Conservation (phyloP, 2,113 vertebrate species). For the Zosterops hypoxanthus region DNA sequence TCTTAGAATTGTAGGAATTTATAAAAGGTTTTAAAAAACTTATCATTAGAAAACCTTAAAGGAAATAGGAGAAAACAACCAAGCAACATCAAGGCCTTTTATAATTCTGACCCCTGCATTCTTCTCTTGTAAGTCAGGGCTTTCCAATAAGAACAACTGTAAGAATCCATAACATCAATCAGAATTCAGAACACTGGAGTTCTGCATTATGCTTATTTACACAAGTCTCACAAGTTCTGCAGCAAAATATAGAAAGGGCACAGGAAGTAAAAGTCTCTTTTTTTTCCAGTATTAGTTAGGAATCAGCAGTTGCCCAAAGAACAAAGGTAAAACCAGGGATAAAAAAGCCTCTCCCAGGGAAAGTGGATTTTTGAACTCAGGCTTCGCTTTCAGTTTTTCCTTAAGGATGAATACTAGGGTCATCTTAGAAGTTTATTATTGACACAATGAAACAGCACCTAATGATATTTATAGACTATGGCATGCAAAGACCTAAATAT, state of each 20-base stretch:
- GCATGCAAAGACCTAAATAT: background rate
- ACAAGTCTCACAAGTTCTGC: background rate
- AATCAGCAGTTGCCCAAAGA: background rate
- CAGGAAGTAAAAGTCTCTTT: background rate
- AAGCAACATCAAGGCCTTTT: background rate
- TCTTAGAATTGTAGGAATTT: background rate
- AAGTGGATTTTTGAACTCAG: background rate
- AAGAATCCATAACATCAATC: background rate
- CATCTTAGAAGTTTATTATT: background rate
- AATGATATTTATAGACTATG: background rate
- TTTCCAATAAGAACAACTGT: background rate
- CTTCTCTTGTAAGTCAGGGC: background rate
- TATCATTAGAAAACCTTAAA: background rate
- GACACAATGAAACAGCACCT: background rate
- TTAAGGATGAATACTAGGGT: background rate
- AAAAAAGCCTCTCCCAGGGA: background rate
- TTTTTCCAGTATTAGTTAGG: background rate
- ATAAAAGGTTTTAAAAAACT: background rate
- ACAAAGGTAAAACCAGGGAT: background rate
- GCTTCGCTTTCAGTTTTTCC: background rate
- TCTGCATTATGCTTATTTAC: background rate
- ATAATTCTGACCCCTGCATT: background rate
- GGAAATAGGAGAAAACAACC: background rate
- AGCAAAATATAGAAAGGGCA: background rate
- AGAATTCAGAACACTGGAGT: background rate